Conservation (phyloP, 2,113 vertebrate genomes). For the Anhinga anhinga region DNA sequence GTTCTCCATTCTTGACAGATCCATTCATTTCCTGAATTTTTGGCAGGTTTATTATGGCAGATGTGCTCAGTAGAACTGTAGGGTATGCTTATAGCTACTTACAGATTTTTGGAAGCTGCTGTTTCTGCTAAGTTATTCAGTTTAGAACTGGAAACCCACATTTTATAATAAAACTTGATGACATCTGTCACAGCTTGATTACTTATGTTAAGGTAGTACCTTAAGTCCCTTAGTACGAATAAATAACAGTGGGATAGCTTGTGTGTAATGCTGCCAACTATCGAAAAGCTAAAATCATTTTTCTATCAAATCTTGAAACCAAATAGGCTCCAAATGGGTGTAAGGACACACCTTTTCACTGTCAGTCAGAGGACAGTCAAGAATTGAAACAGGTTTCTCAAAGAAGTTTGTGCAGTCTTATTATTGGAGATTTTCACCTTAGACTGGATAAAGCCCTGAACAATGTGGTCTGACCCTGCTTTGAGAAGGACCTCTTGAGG, state of each 20-base stretch:
- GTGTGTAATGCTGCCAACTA: background rate
- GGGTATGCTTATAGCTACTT: slow-evolving; percentile 25
- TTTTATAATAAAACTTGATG: slow-evolving; percentile 46
- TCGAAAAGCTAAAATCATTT: background rate
- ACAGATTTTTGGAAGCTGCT: slow-evolving; percentile 64
- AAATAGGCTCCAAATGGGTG: background rate
- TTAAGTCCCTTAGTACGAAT: background rate
- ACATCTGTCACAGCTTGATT: slow-evolving; percentile 52
- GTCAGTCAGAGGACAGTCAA: background rate
- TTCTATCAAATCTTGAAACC: background rate
- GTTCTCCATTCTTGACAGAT: slow-evolving; percentile 39
- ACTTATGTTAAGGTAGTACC: background rate
- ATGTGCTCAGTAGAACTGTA: slow-evolving; percentile 46
- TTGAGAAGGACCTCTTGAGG: background rate
- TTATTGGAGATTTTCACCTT: background rate
- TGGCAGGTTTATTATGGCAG: slow-evolving; percentile 53
- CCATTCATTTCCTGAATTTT: slow-evolving; percentile 35
- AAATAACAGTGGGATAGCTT: background rate
- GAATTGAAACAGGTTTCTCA: background rate
- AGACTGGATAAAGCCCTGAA: background rate
- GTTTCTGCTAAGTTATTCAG: slow-evolving; percentile 63
- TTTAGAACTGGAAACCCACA: slow-evolving; percentile 22
- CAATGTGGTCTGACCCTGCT: background rate
- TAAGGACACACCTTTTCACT: background rate
- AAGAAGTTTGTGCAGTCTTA: background rate